phyloP scores from a whole-genome alignment of 2,888 invertebrate genomes.

The Terebella lapidaria region DNA sequence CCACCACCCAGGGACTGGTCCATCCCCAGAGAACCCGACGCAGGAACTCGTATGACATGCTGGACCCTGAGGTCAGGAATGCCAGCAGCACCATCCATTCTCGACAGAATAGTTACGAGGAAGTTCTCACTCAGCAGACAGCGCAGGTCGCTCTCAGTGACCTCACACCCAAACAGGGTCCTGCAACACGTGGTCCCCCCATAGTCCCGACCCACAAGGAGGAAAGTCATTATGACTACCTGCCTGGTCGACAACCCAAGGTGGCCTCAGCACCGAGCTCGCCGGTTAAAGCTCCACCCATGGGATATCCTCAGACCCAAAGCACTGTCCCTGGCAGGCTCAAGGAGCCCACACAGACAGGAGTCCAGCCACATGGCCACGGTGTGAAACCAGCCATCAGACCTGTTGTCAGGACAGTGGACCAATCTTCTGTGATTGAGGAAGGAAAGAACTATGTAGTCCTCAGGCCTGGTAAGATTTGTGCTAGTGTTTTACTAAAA shows the following conservation, averaged over 20 bases:
- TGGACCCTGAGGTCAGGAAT: not conserved
- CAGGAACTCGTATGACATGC: not conserved
- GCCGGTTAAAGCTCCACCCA: too few relatives aligned
- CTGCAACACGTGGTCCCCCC: not conserved
- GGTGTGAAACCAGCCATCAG: too few relatives aligned
- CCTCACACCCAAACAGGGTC: not conserved
- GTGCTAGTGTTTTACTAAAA: too few relatives aligned
- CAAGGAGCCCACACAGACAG: too few relatives aligned
- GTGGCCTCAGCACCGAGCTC: too few relatives aligned
- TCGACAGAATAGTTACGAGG: not conserved
- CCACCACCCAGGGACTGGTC: not conserved
- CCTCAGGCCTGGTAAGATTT: too few relatives aligned
- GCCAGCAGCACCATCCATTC: not conserved
- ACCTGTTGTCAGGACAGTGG: not conserved
- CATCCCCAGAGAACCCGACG: not conserved
- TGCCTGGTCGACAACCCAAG: too few relatives aligned
- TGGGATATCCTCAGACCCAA: too few relatives aligned
- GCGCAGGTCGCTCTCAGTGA: not conserved
- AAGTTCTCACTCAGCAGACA: not conserved
- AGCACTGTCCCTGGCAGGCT: too few relatives aligned
- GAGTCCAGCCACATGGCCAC: too few relatives aligned
- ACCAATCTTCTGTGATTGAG: not conserved
- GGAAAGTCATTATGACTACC: not conserved
- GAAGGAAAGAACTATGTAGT: too few relatives aligned
- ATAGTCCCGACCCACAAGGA: not conserved